Evolutionary conservation across 2,888 invertebrate species (phyloP).

Genomic region (Megastigmus dorsalis): DNA sequence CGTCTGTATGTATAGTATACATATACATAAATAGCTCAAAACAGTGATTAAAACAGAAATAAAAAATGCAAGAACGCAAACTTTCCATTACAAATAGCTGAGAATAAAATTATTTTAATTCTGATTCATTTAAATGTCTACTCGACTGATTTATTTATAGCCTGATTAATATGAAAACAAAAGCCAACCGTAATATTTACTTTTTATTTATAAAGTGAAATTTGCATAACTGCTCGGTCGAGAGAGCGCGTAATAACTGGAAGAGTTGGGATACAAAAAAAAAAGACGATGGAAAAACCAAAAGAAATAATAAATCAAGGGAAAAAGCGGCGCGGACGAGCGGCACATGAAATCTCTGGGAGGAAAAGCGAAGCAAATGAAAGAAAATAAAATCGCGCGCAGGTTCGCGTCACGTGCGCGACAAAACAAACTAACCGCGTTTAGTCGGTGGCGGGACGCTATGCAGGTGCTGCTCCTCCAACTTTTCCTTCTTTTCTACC

Average conservation of each 20-base stretch:
- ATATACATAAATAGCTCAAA: too few relatives aligned
- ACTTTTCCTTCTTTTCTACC: background rate
- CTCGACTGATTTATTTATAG: too few relatives aligned
- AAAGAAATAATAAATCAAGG: background rate
- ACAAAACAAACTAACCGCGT: conserved; percentile 27
- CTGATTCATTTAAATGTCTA: too few relatives aligned
- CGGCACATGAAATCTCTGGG: too few relatives aligned
- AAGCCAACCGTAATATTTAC: too few relatives aligned
- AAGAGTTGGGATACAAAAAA: background rate
- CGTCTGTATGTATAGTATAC: too few relatives aligned
- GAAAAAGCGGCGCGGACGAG: background rate
- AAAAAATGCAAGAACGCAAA: too few relatives aligned
- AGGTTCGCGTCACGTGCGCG: conserved; percentile 9
- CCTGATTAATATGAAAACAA: too few relatives aligned
- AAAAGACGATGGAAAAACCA: background rate
- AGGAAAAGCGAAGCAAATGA: background rate
- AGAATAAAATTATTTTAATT: too few relatives aligned
- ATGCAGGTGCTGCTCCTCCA: background rate
- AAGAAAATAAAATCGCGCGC: conserved; percentile 3
- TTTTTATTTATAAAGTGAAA: background rate
- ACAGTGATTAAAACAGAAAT: too few relatives aligned
- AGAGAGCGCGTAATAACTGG: background rate
- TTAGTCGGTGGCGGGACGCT: conserved; percentile 2
- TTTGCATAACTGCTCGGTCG: background rate
- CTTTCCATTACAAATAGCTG: too few relatives aligned